Percentiles rank a stretch among this genome's conserved stretches.
phyloP scores from a whole-genome alignment of 2,113 vertebrate genomes.

The Theropithecus gelada region DNA sequence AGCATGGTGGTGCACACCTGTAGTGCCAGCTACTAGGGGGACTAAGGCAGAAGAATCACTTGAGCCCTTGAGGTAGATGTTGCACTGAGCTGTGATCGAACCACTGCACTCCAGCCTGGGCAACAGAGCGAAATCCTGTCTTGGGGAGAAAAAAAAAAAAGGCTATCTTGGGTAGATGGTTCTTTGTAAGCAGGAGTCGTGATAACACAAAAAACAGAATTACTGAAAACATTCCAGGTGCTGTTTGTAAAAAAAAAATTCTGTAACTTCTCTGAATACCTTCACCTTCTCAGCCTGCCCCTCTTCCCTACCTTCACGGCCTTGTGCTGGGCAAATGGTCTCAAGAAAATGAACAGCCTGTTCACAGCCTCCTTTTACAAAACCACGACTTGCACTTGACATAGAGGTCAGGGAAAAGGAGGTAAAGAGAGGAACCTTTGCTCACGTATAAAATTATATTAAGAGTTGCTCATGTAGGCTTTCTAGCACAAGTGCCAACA shows the following conservation, averaged over 20 bases:
- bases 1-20: too few species aligned
- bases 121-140: too few species aligned
- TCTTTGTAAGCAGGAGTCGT: conserved; percentile 2
- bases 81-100: too few species aligned
- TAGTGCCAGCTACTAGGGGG: too few species aligned
- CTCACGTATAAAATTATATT: neutral
- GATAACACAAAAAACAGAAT: conserved; percentile 58
- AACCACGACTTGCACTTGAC: neutral
- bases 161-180: conserved; percentile 70
- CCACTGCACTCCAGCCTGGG: too few species aligned
- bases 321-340: neutral
- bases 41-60: too few species aligned
- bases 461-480: fast-evolving
- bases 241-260: neutral
- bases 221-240: conserved; percentile 18
- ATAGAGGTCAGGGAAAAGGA: neutral
- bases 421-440: neutral
- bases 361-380: neutral
- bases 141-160: neutral
- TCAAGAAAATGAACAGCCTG: neutral
- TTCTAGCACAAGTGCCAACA: neutral
- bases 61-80: too few species aligned
- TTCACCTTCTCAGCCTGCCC: neutral
- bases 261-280: neutral
- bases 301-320: neutral